Conservation (phyloP, 2,113 vertebrate genomes). For the Lichenostomus cassidix region DNA sequence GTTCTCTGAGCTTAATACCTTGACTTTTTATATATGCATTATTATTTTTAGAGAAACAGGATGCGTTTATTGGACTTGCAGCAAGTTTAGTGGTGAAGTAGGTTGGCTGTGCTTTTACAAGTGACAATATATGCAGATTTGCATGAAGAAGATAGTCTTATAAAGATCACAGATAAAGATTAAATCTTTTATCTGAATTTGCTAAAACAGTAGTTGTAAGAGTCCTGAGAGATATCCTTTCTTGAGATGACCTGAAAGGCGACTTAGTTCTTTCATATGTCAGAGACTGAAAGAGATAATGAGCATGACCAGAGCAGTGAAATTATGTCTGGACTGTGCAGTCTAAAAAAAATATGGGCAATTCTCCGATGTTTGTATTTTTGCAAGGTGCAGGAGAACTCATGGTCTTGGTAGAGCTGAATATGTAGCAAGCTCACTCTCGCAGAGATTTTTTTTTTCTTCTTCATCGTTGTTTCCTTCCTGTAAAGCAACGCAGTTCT, state of each 20-base stretch:
- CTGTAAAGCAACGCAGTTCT: not conserved
- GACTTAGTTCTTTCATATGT: not conserved
- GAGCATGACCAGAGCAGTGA: not conserved
- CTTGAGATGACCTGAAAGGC: not conserved
- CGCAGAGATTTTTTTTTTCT: not conserved
- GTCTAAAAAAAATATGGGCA: accelerated
- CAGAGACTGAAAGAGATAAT: not conserved
- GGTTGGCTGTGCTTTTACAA: not conserved
- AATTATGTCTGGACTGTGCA: not conserved
- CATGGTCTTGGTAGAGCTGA: not conserved
- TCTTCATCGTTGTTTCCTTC: not conserved
- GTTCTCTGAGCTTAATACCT: not conserved
- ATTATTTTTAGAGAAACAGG: not conserved
- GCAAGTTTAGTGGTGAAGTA: not conserved
- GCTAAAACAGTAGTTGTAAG: not conserved
- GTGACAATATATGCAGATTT: accelerated
- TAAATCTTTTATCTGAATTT: not conserved
- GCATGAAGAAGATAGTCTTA: not conserved
- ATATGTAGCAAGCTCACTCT: not conserved
- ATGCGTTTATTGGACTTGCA: not conserved
- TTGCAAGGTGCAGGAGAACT: not conserved
- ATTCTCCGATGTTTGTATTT: not conserved
- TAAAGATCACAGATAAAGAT: not conserved
- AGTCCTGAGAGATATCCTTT: not conserved
- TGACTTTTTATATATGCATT: not conserved